phyloP scores from a whole-genome alignment of 2,113 vertebrate genomes.

The Ceyx cyanopectus region DNA sequence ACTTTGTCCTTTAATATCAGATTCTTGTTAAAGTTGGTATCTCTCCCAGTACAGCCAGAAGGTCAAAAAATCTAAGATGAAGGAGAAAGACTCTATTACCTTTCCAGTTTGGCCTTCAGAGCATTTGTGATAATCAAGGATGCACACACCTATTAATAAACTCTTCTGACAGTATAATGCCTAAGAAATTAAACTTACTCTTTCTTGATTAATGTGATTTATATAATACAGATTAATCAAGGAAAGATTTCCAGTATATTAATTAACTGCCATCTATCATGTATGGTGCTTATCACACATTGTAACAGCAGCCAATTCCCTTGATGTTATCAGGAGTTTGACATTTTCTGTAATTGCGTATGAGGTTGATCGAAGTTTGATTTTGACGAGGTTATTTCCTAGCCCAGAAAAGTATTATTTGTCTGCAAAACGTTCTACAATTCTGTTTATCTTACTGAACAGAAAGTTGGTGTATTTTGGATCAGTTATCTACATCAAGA shows the following conservation, averaged over 20 bases:
- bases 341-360: conserved; percentile 17
- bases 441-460: neutral
- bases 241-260: conserved; percentile 19
- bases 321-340: neutral
- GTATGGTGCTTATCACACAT: neutral
- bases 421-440: neutral
- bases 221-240: conserved; percentile 49
- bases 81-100: neutral
- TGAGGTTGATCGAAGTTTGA: neutral
- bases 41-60: neutral
- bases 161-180: neutral
- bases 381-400: neutral
- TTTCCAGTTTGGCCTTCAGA: neutral
- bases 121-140: neutral
- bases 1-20: neutral
- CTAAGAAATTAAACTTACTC: conserved; percentile 22
- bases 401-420: neutral
- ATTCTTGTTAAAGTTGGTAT: neutral
- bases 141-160: neutral
- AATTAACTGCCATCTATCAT: conserved; percentile 37
- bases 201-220: conserved; percentile 36
- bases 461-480: neutral
- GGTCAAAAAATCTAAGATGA: neutral
- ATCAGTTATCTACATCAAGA: neutral
- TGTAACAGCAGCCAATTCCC: conserved; percentile 4